A percentile compares a stretch with the other conserved stretches of the same genome.
These are phyloP conservation scores for Fulica atra DNA, from an alignment of 2,113 vertebrate species.

Conservation along the genomic window DNA sequence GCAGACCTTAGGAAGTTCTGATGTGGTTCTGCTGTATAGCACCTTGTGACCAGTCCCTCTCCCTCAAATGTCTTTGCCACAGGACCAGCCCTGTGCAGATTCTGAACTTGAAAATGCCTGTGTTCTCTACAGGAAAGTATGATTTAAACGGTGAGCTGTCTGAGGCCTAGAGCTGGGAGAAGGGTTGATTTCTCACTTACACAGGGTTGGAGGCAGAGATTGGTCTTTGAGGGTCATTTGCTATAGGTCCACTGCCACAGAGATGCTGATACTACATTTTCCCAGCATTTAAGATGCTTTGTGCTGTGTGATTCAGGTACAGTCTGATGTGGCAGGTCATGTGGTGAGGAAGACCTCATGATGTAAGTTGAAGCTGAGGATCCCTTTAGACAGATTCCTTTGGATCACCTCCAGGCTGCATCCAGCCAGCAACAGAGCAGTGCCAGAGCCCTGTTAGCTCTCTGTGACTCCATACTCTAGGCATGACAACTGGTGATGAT, in stretches of 20 bases:
- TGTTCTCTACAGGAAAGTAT: neutral
- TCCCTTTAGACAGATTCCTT: neutral
- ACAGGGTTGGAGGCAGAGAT: neutral
- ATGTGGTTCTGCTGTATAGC: neutral
- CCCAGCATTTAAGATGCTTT: neutral
- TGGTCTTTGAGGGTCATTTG: neutral
- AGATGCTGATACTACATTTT: neutral
- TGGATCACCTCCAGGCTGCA: neutral
- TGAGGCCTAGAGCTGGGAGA: neutral
- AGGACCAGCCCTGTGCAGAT: neutral
- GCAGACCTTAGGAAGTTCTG: neutral
- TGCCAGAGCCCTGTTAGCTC: neutral
- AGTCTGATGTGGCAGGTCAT: neutral
- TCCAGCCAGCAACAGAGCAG: neutral
- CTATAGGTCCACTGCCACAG: neutral
- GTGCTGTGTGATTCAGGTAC: neutral
- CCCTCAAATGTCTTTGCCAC: neutral
- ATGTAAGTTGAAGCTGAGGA: neutral
- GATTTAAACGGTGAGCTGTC: neutral
- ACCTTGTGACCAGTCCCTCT: neutral
- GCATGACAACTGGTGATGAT: neutral
- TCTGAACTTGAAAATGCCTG: neutral
- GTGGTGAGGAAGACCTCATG: fast-evolving
- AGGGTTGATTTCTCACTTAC: neutral
- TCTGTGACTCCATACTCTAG: neutral